Conservation (phyloP, 2,113 vertebrate genomes). For the Myotis davidii region DNA sequence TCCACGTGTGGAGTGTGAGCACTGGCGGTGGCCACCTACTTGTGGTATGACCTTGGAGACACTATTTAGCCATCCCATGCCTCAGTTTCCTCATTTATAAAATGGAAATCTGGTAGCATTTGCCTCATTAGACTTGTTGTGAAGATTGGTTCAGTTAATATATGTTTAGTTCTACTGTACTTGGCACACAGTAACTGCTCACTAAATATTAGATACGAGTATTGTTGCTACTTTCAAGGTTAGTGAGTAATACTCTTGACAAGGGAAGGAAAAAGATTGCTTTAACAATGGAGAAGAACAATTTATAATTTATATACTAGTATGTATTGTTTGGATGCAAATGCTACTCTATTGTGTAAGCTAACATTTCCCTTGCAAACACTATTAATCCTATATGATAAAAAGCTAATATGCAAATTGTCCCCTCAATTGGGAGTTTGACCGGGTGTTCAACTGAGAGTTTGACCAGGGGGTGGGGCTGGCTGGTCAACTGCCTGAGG, state of each 20-base stretch:
- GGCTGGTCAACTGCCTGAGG: no score
- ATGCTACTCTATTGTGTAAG: not conserved
- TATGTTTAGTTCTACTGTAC: not conserved
- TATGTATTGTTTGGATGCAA: not conserved
- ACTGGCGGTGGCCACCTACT: not conserved
- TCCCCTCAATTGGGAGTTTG: no score
- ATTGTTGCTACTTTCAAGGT: slow-evolving; percentile 15
- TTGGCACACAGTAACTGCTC: not conserved
- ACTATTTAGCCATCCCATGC: not conserved
- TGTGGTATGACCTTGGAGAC: not conserved
- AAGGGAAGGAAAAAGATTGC: not conserved
- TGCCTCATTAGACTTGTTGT: not conserved
- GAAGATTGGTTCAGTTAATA: not conserved
- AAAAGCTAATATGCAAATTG: no score
- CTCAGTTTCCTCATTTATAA: not conserved
- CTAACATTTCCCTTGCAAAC: not conserved
- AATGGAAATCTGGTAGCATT: not conserved
- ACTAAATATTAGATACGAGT: not conserved
- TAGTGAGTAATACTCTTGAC: not conserved
- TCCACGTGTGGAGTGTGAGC: not conserved
- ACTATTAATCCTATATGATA: not conserved
- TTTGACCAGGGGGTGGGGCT: no score
- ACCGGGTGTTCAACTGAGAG: no score
- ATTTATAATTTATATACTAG: not conserved
- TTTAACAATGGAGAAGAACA: not conserved